Conservation (phyloP, 2,113 vertebrate genomes). For the Cettia cetti region DNA sequence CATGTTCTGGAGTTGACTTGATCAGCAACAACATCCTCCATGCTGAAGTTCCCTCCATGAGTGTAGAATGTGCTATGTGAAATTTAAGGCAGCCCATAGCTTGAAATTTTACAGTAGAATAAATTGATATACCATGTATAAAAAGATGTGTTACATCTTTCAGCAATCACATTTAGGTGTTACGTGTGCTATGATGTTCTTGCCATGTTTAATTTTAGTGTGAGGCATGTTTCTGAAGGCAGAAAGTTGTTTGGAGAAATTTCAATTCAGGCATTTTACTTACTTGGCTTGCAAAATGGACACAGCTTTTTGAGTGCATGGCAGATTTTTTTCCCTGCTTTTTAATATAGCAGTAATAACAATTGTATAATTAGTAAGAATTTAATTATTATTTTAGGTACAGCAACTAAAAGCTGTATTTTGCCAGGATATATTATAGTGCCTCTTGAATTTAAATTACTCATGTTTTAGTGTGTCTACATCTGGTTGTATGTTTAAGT, state of each 20-base stretch:
- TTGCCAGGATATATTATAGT: neutral
- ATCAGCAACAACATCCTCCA: neutral
- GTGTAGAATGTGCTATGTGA: fast-evolving
- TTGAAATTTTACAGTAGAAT: neutral
- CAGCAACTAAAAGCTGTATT: neutral
- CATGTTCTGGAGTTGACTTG: neutral
- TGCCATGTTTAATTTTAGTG: neutral
- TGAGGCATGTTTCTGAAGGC: neutral
- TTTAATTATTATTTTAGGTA: slow-evolving; percentile 32
- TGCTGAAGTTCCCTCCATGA: neutral
- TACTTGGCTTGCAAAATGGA: neutral
- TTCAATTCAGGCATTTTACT: neutral
- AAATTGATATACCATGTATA: neutral
- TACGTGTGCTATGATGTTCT: neutral
- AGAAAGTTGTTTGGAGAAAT: neutral
- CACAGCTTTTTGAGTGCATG: neutral
- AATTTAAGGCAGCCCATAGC: neutral
- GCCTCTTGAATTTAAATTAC: neutral
- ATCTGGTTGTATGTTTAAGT: neutral
- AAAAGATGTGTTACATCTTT: neutral
- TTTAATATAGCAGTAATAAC: neutral
- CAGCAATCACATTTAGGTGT: neutral
- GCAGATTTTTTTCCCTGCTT: neutral
- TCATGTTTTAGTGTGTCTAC: neutral
- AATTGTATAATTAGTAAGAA: neutral